A percentile compares a stretch with the other conserved stretches of the same genome.
Conservation (phyloP, 1,140 invertebrate species). For the Gerris buenoi region DNA sequence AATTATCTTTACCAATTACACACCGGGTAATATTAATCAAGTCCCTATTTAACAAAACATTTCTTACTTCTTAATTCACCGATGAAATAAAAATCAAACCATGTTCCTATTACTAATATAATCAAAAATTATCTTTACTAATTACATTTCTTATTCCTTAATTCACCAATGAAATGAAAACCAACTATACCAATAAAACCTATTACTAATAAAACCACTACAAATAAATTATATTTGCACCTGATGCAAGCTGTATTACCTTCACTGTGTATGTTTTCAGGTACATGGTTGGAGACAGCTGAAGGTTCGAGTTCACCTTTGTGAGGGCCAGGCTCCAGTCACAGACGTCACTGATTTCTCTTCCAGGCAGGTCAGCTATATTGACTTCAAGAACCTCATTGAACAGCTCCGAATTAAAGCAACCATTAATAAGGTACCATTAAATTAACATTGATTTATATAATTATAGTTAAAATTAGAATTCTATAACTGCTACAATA, state of each 20-base stretch:
- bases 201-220: not conserved
- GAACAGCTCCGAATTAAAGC: conserved; percentile 47
- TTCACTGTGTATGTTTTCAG: conserved; percentile 20
- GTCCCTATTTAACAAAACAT: too few species aligned
- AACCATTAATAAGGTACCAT: conserved; percentile 42
- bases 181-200: not conserved
- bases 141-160: not conserved
- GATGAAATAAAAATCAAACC: too few species aligned
- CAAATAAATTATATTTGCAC: not conserved
- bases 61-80: too few species aligned
- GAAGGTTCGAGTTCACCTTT: conserved; percentile 68
- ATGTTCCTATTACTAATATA: too few species aligned
- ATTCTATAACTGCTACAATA: too few species aligned
- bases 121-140: too few species aligned
- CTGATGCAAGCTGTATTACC: not conserved
- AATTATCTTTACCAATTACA: too few species aligned
- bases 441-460: too few species aligned
- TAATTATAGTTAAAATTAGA: too few species aligned
- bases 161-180: not conserved
- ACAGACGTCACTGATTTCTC: conserved; percentile 19
- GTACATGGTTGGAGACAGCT: conserved; percentile 61
- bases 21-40: too few species aligned
- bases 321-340: conserved; percentile 34
- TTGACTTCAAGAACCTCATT: conserved; percentile 36
- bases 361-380: conserved; percentile 21